Percentiles rank a stretch among this genome's conserved stretches.
Evolutionary conservation across 2,888 invertebrate genomes (phyloP).

Genomic region (Odontocolon sp.): DNA sequence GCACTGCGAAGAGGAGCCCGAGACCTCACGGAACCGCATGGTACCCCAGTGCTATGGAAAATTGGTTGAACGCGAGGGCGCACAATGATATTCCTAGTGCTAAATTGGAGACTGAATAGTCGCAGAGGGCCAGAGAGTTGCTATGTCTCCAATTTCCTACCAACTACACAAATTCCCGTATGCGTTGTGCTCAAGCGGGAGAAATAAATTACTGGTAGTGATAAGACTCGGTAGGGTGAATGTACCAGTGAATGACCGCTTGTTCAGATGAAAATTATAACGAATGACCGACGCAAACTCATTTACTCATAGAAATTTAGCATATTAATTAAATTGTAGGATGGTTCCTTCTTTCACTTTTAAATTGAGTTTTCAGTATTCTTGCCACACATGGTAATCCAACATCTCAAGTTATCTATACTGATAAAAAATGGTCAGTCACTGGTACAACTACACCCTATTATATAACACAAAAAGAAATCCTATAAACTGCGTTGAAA

Average conservation of each 20-base stretch:
- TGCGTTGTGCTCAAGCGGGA: neutral
- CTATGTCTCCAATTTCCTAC: constrained; percentile 38
- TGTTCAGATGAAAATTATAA: no score
- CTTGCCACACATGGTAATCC: no score
- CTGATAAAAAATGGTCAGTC: no score
- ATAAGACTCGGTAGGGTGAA: constrained; percentile 3
- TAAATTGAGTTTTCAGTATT: no score
- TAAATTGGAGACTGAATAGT: constrained; percentile 34
- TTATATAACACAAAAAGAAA: neutral
- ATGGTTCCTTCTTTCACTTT: no score
- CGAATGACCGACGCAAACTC: no score
- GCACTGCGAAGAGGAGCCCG: constrained; percentile 33
- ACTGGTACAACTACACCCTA: neutral
- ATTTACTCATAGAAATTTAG: no score
- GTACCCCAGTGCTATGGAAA: constrained; percentile 45
- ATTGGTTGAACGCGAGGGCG: constrained; percentile 43
- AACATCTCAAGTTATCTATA: no score
- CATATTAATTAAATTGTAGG: no score
- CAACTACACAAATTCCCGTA: constrained; percentile 22
- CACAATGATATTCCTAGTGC: constrained; percentile 45
- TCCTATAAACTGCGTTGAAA: neutral
- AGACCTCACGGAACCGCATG: constrained; percentile 47
- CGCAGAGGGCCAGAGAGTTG: neutral
- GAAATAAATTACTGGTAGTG: constrained; percentile 29
- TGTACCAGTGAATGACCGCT: no score